A percentile compares a stretch with the other conserved stretches of the same genome.
Conservation (phyloP, 2,888 invertebrate species). For the Aleiodes alternator region DNA sequence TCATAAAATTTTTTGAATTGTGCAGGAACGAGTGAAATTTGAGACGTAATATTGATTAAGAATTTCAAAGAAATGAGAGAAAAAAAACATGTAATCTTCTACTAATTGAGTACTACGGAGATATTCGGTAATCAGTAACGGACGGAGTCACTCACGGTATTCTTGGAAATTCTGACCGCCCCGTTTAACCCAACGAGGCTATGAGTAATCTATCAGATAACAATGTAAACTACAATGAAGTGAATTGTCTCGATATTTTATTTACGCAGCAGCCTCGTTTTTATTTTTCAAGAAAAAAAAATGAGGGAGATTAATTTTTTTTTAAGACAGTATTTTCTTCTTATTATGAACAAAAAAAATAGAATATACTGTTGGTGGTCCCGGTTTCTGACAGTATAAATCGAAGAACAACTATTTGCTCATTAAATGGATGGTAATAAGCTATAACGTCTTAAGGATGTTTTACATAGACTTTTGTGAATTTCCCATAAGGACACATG, state of each 20-base stretch:
- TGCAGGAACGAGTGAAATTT: too few species aligned
- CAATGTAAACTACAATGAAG: slow-evolving; percentile 38
- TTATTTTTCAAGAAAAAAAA: slow-evolving; percentile 1
- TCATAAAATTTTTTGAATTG: too few species aligned
- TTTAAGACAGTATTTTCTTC: background rate
- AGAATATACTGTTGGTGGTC: too few species aligned
- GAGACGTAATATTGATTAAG: background rate
- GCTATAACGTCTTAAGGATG: too few species aligned
- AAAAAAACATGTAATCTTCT: background rate
- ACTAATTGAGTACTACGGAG: slow-evolving; percentile 17
- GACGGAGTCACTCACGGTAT: slow-evolving; percentile 37
- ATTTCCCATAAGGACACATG: too few species aligned
- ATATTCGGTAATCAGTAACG: slow-evolving; percentile 43
- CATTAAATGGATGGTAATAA: too few species aligned
- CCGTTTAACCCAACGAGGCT: background rate
- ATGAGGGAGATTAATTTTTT: slow-evolving; percentile 17
- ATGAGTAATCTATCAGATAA: slow-evolving; percentile 39
- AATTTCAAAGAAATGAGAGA: background rate
- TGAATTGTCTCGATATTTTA: slow-evolving; percentile 46
- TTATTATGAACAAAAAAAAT: background rate
- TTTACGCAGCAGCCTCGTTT: slow-evolving; percentile 31
- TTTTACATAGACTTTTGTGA: too few species aligned
- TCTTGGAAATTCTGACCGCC: slow-evolving; percentile 32
- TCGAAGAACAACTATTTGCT: too few species aligned
- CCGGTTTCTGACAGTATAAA: too few species aligned